Conservation (phyloP, 1,140 invertebrate genomes). For the Leptinotarsa defecta region DNA sequence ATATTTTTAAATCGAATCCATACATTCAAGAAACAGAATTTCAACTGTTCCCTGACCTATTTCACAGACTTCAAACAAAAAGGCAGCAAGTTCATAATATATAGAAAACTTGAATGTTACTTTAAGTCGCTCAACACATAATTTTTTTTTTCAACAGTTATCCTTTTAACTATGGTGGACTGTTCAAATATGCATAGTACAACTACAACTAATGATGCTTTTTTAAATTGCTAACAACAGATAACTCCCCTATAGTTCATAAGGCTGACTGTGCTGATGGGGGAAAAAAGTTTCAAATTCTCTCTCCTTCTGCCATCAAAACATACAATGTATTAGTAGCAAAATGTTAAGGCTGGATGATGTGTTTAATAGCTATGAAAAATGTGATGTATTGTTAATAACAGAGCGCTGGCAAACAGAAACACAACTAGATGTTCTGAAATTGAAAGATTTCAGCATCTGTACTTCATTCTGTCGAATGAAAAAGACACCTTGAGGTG, state of each 20-base stretch:
- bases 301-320: not conserved
- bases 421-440: constrained; percentile 4
- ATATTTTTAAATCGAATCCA: not conserved
- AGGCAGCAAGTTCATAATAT: not conserved
- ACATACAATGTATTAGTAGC: constrained; percentile 10
- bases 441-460: constrained; percentile 16
- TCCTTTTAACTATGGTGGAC: not conserved
- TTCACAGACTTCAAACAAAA: not conserved
- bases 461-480: constrained; percentile 9
- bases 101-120: not conserved
- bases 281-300: not conserved
- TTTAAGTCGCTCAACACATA: not conserved
- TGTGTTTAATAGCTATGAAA: not conserved
- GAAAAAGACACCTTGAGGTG: constrained; percentile 5
- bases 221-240: not conserved
- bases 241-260: constrained; percentile 1
- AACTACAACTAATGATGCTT: not conserved
- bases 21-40: not conserved
- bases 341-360: constrained; percentile 9
- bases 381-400: constrained; percentile 16
- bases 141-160: not conserved
- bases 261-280: not conserved
- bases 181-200: not conserved
- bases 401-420: constrained; percentile 9
- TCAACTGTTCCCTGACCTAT: not conserved